phyloP scores from a whole-genome alignment of 2,797 vertebrate species.

The Rhynchonycteris naso region DNA sequence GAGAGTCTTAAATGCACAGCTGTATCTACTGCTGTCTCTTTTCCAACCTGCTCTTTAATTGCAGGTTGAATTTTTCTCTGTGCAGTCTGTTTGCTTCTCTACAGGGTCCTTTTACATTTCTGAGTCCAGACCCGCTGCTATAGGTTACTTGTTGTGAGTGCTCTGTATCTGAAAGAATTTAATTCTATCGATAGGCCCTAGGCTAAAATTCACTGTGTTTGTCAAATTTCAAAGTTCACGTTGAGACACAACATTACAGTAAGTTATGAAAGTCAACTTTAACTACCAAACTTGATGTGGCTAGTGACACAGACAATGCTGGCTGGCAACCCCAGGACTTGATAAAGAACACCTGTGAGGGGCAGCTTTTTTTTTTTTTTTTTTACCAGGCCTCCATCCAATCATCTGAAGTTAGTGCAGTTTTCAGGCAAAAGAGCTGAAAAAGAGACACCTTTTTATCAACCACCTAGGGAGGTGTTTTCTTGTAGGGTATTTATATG shows the following conservation, averaged over 20 bases:
- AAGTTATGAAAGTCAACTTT: constrained; percentile 5
- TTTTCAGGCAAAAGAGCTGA: neutral
- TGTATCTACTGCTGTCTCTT: neutral
- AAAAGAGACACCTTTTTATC: neutral
- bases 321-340: too few relatives aligned
- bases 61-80: neutral
- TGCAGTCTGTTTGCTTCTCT: neutral
- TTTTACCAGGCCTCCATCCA: neutral
- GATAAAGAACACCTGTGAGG: accelerated
- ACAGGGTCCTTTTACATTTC: neutral
- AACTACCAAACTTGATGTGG: neutral
- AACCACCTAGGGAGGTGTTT: neutral
- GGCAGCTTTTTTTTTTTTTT: too few relatives aligned
- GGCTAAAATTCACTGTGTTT: constrained; percentile 4
- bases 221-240: neutral
- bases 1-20: neutral
- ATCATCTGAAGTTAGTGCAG: neutral
- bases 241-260: neutral
- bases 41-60: constrained; percentile 19
- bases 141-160: constrained; percentile 17
- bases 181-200: neutral
- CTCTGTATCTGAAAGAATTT: neutral
- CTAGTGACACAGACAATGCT: neutral
- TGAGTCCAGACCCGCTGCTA: neutral
- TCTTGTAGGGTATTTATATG: neutral